Base-by-base conservation (phyloP, 2,113 vertebrate species). In the Cathartes aura region DNA sequence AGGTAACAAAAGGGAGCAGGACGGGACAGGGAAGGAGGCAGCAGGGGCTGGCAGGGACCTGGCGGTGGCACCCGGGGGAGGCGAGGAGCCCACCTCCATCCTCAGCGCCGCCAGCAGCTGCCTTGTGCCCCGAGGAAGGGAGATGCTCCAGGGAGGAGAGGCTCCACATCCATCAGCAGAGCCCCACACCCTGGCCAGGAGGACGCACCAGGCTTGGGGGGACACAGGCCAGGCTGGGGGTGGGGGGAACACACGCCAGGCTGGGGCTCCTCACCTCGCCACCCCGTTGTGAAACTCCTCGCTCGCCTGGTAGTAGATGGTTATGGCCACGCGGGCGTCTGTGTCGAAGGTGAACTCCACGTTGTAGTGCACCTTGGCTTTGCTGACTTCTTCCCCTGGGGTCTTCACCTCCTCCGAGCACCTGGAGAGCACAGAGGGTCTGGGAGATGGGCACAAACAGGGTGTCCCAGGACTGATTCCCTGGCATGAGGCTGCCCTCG, bases 311-410 rank as follows among this genome's bases (percentile, higher is more conserved):
- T 99, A 99, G 97, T 99, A 99, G 98, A 99, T 99, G 91, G 99
- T 99, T 92, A 99, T 99, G 98, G 99, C 99, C 85, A 99, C 99
- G 0, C 99, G 99, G 15, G 99, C 98, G 7, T 99, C 99, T 0
- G 99, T 99, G 82, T 99, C 99, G 3, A 99, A 99, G 79, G 99
- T 99, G 97, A 99, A 99, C 98, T 99, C 99, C 38, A 99, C 99
- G 7, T 99, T 99, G 98, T 99, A 99, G 95, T 98, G 98, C 82
- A 99, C 98, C 52, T 98, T 98, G 50, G 98, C 98, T 91, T 98
- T 99, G 63, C 97, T 97, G 34, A 95, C 98, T 80, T 99, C 99
- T 8, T 99, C 99, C 5, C 99, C 99, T 0, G 98, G 98, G 56
- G 98, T 96, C 97, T 99, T 99, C 95, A 99, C 98, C 90, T 99